Percentiles rank a stretch among this genome's conserved stretches.
Conservation (phyloP, 2,797 vertebrate genomes). For the Spondyliosoma cantharus region DNA sequence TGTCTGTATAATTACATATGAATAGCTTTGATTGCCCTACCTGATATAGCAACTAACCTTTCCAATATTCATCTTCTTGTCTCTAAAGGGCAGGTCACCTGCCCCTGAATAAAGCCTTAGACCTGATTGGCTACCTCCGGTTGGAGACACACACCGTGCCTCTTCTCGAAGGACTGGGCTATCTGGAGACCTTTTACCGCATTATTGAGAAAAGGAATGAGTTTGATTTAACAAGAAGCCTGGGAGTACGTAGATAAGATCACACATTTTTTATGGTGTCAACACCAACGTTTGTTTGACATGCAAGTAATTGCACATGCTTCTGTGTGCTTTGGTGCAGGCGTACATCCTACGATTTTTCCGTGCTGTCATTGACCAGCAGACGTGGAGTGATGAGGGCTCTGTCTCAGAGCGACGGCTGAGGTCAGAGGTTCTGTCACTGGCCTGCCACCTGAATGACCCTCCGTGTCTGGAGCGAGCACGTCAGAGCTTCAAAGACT, state of each 20-base stretch:
- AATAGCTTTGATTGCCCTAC: not conserved
- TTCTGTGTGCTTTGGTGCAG: slow-evolving; percentile 62
- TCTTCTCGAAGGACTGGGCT: slow-evolving; percentile 82
- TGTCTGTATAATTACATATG: not conserved
- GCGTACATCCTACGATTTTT: slow-evolving; percentile 84
- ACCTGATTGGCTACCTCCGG: slow-evolving; percentile 81
- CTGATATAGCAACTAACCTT: slow-evolving; percentile 11
- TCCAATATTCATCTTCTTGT: slow-evolving; percentile 27
- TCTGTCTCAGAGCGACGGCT: slow-evolving; percentile 81
- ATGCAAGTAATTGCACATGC: slow-evolving; percentile 21
- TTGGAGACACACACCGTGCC: slow-evolving; percentile 80
- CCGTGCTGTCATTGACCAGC: slow-evolving; percentile 81
- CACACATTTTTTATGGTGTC: not conserved
- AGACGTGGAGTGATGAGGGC: slow-evolving; percentile 83
- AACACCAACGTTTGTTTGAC: not conserved
- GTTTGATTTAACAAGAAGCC: slow-evolving; percentile 74
- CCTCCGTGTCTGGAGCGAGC: slow-evolving; percentile 77
- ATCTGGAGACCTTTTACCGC: slow-evolving; percentile 81
- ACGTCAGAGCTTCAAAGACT: slow-evolving; percentile 76
- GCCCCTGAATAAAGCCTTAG: slow-evolving; percentile 85
- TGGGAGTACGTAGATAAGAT: slow-evolving; percentile 76
- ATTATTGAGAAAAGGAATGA: slow-evolving; percentile 80
- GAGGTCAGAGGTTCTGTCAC: slow-evolving; percentile 77
- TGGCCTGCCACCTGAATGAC: slow-evolving; percentile 84
- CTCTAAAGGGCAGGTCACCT: slow-evolving; percentile 85